phyloP scores from a whole-genome alignment of 2,888 invertebrate species.

The Drosophila kanekoi region DNA sequence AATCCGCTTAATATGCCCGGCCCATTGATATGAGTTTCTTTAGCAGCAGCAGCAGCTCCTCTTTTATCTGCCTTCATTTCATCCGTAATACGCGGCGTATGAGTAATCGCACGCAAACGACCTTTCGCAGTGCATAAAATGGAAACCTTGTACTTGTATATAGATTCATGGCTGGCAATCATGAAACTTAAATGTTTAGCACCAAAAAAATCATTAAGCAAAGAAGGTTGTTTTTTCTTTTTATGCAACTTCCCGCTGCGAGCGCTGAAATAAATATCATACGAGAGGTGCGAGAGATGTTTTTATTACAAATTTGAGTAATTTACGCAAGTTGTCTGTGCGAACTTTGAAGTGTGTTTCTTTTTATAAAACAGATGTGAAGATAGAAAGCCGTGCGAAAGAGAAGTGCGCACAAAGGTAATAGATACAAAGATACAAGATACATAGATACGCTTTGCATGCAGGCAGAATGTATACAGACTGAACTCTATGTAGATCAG shows the following conservation, averaged over 20 bases:
- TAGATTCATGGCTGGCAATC: slow-evolving; percentile 28
- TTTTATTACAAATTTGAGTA: slow-evolving; percentile 65
- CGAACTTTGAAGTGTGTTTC: slow-evolving; percentile 25
- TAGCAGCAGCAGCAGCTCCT: slow-evolving; percentile 16
- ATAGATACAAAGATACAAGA: neutral
- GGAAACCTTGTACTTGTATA: slow-evolving; percentile 44
- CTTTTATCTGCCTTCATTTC: slow-evolving; percentile 42
- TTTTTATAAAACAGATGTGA: neutral
- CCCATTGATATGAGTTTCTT: slow-evolving; percentile 67
- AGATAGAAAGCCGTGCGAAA: slow-evolving; percentile 4
- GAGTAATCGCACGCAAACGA: slow-evolving; percentile 74
- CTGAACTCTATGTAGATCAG: neutral
- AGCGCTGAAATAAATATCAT: slow-evolving; percentile 24
- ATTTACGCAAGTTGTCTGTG: slow-evolving; percentile 42
- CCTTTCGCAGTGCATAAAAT: slow-evolving; percentile 50
- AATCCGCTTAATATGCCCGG: slow-evolving; percentile 70
- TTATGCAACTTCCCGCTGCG: slow-evolving; percentile 22
- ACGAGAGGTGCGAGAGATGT: slow-evolving; percentile 43
- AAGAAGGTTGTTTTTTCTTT: slow-evolving; percentile 25
- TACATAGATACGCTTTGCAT: neutral
- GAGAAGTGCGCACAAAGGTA: neutral
- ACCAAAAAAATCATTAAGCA: slow-evolving; percentile 30
- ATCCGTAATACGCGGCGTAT: slow-evolving; percentile 54
- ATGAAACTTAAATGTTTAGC: slow-evolving; percentile 49
- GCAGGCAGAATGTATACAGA: too few species aligned